Evolutionary conservation across 2,113 vertebrate species (phyloP).

Genomic region (Xyliphius kryptos): DNA sequence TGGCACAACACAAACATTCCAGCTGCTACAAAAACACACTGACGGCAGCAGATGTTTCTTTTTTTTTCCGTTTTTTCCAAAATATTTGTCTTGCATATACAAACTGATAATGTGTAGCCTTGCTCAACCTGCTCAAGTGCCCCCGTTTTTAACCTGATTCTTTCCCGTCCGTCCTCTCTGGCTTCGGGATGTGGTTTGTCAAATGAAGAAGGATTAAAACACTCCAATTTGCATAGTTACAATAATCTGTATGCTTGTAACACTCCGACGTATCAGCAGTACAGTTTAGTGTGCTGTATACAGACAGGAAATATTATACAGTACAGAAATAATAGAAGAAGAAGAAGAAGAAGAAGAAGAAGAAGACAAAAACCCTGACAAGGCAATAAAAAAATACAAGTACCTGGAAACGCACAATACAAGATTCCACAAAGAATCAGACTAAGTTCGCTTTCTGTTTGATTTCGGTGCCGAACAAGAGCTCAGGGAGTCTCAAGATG

Average conservation of each 20-base stretch:
- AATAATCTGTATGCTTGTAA: constrained; percentile 70
- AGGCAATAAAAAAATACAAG: constrained; percentile 68
- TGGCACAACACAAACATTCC: too few species aligned
- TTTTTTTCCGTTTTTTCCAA: too few species aligned
- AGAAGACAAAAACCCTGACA: too few species aligned
- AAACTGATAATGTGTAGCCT: too few species aligned
- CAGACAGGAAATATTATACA: constrained; percentile 61
- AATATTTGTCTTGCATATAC: too few species aligned
- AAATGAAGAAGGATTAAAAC: constrained; percentile 23
- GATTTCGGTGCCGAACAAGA: constrained; percentile 55
- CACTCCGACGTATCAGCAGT: constrained; percentile 62
- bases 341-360: constrained; percentile 15
- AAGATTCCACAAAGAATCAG: constrained; percentile 96
- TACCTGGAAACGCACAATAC: constrained; percentile 76
- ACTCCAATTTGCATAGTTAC: constrained; percentile 83
- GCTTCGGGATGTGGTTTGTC: constrained; percentile 15
- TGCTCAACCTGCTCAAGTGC: background rate
- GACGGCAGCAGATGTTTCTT: too few species aligned
- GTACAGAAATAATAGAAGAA: constrained; percentile 57
- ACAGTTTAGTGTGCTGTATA: constrained; percentile 54
- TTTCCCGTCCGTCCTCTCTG: constrained; percentile 1
- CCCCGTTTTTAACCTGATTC: background rate
- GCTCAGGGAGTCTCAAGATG: constrained; percentile 20
- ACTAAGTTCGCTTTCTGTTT: constrained; percentile 78
- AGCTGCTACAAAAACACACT: too few species aligned